A percentile compares a stretch with the other conserved stretches of the same genome.
These are phyloP conservation scores for Rhinella marina DNA, from an alignment of 2,797 vertebrate genomes.

Conservation along the genomic window DNA sequence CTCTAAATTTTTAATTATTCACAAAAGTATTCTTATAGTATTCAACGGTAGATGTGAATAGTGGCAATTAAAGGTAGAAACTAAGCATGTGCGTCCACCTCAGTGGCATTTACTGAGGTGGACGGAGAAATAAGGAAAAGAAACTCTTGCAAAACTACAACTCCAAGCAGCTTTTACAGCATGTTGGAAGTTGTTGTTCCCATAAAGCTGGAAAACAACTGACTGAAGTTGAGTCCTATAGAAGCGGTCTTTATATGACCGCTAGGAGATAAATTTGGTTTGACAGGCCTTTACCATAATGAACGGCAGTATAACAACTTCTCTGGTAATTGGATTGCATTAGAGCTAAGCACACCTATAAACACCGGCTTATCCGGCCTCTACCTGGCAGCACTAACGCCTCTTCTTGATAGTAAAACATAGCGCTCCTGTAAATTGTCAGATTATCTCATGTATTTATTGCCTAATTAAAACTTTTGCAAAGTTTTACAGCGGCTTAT, in stretches of 20 bases:
- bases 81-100: too few species aligned
- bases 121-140: too few species aligned
- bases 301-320: slow-evolving; percentile 23
- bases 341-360: slow-evolving; percentile 37
- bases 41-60: too few species aligned
- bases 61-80: too few species aligned
- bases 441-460: slow-evolving; percentile 54
- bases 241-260: neutral
- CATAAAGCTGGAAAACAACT: neutral
- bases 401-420: slow-evolving; percentile 28
- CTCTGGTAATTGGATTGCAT: slow-evolving; percentile 38
- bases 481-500: slow-evolving; percentile 41
- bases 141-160: too few species aligned
- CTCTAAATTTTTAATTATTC: too few species aligned
- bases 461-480: slow-evolving; percentile 53
- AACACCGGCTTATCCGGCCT: slow-evolving; percentile 45
- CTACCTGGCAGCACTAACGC: slow-evolving; percentile 27
- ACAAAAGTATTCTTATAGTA: too few species aligned
- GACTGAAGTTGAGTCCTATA: neutral
- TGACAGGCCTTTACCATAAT: neutral
- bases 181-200: neutral
- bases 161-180: neutral
- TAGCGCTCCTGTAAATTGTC: slow-evolving; percentile 35
- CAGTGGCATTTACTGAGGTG: too few species aligned
- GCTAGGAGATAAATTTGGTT: neutral